These are phyloP conservation scores for Cheilosia variabilis DNA, from an alignment of 2,888 invertebrate species.

Conservation along the genomic window DNA sequence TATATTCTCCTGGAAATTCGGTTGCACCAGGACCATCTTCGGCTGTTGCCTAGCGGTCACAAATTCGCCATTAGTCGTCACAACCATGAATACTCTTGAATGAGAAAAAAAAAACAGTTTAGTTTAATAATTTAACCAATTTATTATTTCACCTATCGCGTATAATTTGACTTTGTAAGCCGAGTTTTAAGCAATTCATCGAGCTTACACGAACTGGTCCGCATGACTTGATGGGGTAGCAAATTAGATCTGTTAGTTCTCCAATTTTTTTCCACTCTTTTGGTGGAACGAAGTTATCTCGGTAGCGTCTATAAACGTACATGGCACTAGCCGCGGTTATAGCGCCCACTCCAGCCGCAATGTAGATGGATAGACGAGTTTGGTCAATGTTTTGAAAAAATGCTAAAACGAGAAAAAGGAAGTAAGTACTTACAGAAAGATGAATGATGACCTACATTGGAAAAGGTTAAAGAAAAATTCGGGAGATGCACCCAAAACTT, in stretches of 20 bases:
- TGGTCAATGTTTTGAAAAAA: constrained; percentile 51
- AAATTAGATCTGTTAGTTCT: constrained; percentile 84
- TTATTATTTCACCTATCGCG: constrained; percentile 84
- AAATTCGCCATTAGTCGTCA: constrained; percentile 85
- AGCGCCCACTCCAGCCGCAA: constrained; percentile 75
- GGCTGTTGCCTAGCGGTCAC: constrained; percentile 86
- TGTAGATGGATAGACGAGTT: constrained; percentile 39
- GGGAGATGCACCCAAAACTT: too few relatives aligned
- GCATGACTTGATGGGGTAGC: constrained; percentile 87
- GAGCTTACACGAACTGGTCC: constrained; percentile 84
- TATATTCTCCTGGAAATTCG: constrained; percentile 80
- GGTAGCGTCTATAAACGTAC: constrained; percentile 65
- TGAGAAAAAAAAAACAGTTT: not conserved
- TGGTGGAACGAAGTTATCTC: constrained; percentile 66
- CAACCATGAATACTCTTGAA: constrained; percentile 85
- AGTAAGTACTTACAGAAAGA: too few relatives aligned
- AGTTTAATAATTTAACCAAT: not conserved
- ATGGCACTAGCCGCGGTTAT: constrained; percentile 61
- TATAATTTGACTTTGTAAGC: constrained; percentile 85
- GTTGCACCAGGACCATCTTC: constrained; percentile 85
- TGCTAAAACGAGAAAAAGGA: constrained; percentile 6
- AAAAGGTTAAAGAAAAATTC: too few relatives aligned
- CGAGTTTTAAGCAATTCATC: constrained; percentile 85
- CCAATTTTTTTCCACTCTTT: constrained; percentile 85
- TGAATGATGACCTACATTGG: too few relatives aligned